Base-by-base conservation (phyloP, 2,888 invertebrate species). In the Gnatocerus cornutus region DNA sequence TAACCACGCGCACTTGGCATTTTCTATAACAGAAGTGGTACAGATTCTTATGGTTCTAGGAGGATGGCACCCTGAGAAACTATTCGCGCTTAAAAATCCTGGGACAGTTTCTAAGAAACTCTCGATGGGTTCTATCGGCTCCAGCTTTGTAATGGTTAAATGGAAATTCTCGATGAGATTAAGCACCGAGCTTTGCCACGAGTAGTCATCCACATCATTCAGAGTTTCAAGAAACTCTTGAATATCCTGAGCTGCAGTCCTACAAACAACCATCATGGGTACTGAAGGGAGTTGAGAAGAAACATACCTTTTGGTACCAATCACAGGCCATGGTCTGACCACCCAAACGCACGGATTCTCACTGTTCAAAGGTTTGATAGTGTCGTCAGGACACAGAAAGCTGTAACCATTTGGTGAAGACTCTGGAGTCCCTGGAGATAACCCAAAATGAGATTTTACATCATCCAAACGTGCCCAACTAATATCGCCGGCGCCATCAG, bases 381-480 rank as follows among this genome's bases (percentile, higher is more conserved):
- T 88, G 0, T 94, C 94, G 79, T 96, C 93, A 0, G 90, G 90
- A 77, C 96, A 96, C 1, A 96, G 86, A 73, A 89, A 91, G 72
- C 90, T 92, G 79, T 90, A 93, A 45, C 89, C 87, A 2, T 86
- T 79, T 0, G 85, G 84, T 73, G 84, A 80, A 0, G 83, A 82
- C 76, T 86, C 84, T 0, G 82, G 27, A 74, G 74, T 73, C 30
- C 85, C 80, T 0, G 86, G 84, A 0, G 80, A 82, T 0, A 88
- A 90, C 77, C 89, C 89, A 77, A 94, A 93, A 79, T 92, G 92
- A 29, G 86, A 81, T 14, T 82, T 81, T 8, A 92, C 89, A 78
- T 93, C 92, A 73, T 91, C 91, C 0, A 91, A 85, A 72, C 93
- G 90, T 0, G 92, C 92, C 93, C 95, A 96, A 1, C 93, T 92